Base-by-base conservation (phyloP, 2,888 invertebrate species). In the Atrina japonica region DNA sequence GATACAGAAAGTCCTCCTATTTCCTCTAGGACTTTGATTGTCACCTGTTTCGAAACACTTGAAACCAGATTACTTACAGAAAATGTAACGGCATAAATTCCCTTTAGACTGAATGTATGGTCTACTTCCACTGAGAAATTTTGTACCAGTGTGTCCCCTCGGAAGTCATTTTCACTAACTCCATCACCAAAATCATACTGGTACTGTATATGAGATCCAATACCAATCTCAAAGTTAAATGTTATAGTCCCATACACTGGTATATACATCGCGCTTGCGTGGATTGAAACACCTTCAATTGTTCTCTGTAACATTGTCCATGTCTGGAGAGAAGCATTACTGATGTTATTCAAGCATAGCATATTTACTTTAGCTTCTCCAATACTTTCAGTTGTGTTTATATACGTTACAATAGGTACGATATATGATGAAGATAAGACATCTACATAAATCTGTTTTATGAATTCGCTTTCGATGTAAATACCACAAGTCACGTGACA, bases 261-360 rank as follows among this genome's bases (percentile, higher is more conserved):
- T 14, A 78, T 66, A 16, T 64, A 76, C 7, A 50, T 41, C 58
- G 65, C 67, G 45, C 76, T 73, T 9, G 66, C 71, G 2, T 25
- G 47, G 3, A 77, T 70, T 14, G 49, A 50, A 1, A 74, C 53
- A 1, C 71, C 73, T 16, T 50, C 52, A 25, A 84, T 69, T 21
- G 65, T 68, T 18, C 66, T 70, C 64, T 84, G 80, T 18, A 82
- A 63, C 11, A 67, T 63, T 5, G 80, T 75, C 50, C 69, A 75
- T 2, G 73, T 67, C 25, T 68, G 65, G 14, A 82, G 55, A 0
- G 67, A 56, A 45, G 75, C 70, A 50, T 50, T 67, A 30, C 76
- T 79, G 7, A 84, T 30, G 14, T 60, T 64, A 49, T 84, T 84
- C 27, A 75, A 74, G 65, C 83, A 84, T 40, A 78, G 75, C 0